Evolutionary conservation across 2,888 invertebrate genomes (phyloP).

Genomic region (Syrista parreyssii): DNA sequence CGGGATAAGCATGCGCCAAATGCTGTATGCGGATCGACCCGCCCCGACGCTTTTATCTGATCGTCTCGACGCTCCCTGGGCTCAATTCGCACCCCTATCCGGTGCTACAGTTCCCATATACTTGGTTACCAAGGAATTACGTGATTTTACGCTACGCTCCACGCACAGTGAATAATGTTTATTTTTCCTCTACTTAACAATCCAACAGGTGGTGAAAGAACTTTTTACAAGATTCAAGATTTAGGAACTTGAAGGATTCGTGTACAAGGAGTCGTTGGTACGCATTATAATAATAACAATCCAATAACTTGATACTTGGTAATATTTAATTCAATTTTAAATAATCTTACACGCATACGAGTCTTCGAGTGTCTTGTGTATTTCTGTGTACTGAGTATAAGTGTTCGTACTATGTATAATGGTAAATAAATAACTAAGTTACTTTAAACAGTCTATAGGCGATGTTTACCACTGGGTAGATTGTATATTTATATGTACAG

Average conservation of each 20-base stretch:
- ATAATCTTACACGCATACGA: constrained; percentile 53
- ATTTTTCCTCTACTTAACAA: no score
- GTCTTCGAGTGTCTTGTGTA: constrained; percentile 35
- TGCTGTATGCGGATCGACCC: constrained; percentile 56
- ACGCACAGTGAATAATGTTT: no score
- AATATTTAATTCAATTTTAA: constrained; percentile 64
- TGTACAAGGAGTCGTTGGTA: no score
- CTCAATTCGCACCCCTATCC: background rate
- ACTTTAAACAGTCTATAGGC: constrained; percentile 65
- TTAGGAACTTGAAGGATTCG: no score
- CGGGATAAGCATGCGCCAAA: constrained; percentile 58
- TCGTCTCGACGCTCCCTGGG: constrained; percentile 11
- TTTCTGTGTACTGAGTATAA: constrained; percentile 22
- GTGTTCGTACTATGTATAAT: constrained; percentile 34
- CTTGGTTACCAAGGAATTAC: no score
- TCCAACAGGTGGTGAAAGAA: no score
- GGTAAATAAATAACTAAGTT: constrained; percentile 66
- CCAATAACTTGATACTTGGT: constrained; percentile 34
- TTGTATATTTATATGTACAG: constrained; percentile 28
- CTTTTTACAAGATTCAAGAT: no score
- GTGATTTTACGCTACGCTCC: no score
- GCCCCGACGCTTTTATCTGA: constrained; percentile 50
- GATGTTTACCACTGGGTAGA: constrained; percentile 47
- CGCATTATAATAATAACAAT: no score
- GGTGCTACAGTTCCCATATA: no score